Evolutionary conservation across 2,888 invertebrate genomes (phyloP), one percentile per base, ranked within the genome.

Genomic region (Acleris cristana): DNA sequence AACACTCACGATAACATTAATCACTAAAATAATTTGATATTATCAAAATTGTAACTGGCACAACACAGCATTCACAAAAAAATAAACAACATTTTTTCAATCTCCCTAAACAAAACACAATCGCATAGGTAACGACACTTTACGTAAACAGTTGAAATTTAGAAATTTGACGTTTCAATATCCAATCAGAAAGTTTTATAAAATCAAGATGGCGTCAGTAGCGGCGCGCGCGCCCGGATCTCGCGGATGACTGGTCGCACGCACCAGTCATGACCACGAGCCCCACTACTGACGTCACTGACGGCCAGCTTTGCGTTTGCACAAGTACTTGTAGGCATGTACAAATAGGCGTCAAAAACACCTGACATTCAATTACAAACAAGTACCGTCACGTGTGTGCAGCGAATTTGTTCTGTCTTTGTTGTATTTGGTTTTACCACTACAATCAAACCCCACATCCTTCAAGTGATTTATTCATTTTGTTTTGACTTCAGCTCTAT

Each of bases 161-260:
- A 19, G 34, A 51, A 57, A 45, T 40, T 49, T 19, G 34, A 53
- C 30, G 23, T 45, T 44, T 51, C 51, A 45, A 65, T 58, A 53
- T 45, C 18, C 53, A 65, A 64, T 64, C 58, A 60, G 73, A 74
- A 70, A 73, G 66, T 73, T 74, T 69, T 19, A 60, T 65, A 72
- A 69, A 69, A 66, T 65, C 78, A 81, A 85, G 73, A 83, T 84
- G 79, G 83, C 82, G 77, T 71, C 72, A 63, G 60, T 30, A 70
- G 71, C 76, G 71, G 76, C 84, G 81, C 79, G 72, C 74, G 78
- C 83, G 84, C 84, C 84, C 85, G 85, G 83, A 84, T 80, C 85
- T 85, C 79, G 80, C 83, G 84, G 82, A 84, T 83, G 85, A 90
- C 88, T 88, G 88, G 80, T 81, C 84, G 73, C 81, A 79, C 81